These are phyloP conservation scores for Papilio protenor DNA, from an alignment of 2,888 invertebrate species.

Conservation along the genomic window DNA sequence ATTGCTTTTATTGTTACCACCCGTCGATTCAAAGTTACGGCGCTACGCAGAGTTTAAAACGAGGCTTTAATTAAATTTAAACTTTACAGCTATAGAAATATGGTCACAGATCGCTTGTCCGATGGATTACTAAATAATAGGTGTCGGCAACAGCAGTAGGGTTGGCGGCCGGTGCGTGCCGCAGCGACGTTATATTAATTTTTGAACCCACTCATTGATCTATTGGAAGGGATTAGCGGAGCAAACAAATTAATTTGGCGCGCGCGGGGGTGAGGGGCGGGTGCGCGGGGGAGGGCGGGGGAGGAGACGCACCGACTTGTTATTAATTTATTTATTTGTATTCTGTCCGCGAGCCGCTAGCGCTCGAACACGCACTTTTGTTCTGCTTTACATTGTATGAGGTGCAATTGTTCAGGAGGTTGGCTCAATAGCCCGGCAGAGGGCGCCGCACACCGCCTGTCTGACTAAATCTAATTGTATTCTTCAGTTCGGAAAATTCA, in stretches of 20 bases:
- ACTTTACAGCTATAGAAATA: conserved; percentile 45
- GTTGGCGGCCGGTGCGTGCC: conserved; percentile 56
- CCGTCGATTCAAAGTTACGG: conserved; percentile 67
- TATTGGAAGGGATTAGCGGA: conserved; percentile 39
- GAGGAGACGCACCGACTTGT: background rate
- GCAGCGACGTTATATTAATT: conserved; percentile 73
- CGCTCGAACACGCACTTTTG: background rate
- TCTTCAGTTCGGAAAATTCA: too few relatives aligned
- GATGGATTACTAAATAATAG: conserved; percentile 61
- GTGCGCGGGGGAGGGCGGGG: background rate
- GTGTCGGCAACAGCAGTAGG: conserved; percentile 75
- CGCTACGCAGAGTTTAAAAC: conserved; percentile 42
- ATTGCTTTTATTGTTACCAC: conserved; percentile 81
- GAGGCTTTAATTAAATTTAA: conserved; percentile 34
- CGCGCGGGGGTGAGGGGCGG: background rate
- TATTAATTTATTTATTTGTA: conserved; percentile 23
- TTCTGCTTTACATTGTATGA: background rate
- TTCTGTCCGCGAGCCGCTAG: background rate
- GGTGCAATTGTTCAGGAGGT: background rate
- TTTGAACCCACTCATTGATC: conserved; percentile 47
- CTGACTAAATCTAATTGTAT: background rate
- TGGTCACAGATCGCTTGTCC: conserved; percentile 52
- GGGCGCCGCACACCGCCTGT: background rate
- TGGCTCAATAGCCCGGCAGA: background rate
- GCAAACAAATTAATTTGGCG: conserved; percentile 42